phyloP scores from a whole-genome alignment of 2,888 invertebrate genomes.

The Thereva unica region DNA sequence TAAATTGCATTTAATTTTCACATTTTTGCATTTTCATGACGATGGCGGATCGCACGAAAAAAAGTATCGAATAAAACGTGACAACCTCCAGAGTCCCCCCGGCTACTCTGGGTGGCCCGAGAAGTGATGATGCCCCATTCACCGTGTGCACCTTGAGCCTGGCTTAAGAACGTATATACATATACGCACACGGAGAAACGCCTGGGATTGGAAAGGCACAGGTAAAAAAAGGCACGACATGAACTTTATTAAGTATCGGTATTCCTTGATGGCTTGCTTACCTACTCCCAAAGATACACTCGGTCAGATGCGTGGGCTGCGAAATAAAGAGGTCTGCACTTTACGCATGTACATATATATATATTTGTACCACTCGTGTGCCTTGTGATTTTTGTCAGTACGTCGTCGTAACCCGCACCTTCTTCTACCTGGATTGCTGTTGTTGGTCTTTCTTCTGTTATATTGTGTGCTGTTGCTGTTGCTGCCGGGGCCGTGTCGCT shows the following conservation, averaged over 20 bases:
- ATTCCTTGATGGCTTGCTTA: too few relatives aligned
- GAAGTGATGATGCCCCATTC: background rate
- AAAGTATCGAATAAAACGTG: slow-evolving; percentile 13
- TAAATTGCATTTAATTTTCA: slow-evolving; percentile 31
- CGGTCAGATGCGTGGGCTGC: slow-evolving; percentile 26
- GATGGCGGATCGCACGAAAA: background rate
- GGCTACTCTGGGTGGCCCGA: slow-evolving; percentile 8
- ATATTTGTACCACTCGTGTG: background rate
- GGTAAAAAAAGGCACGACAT: background rate
- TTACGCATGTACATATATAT: slow-evolving; percentile 3
- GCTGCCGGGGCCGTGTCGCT: background rate
- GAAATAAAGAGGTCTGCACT: too few relatives aligned
- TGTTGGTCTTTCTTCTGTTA: too few relatives aligned
- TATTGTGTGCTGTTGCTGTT: background rate
- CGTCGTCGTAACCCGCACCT: slow-evolving; percentile 5
- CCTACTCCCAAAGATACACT: slow-evolving; percentile 8
- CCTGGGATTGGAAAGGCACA: background rate
- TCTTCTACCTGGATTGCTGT: too few relatives aligned
- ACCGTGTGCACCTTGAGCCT: background rate
- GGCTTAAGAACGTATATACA: background rate
- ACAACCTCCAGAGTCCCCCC: slow-evolving; percentile 1
- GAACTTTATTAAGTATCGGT: slow-evolving; percentile 14
- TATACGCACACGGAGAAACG: background rate
- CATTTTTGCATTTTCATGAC: slow-evolving; percentile 23
- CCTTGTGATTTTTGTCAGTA: slow-evolving; percentile 21